phyloP scores from a whole-genome alignment of 2,888 invertebrate genomes.

The Microctonus hyperodae region DNA sequence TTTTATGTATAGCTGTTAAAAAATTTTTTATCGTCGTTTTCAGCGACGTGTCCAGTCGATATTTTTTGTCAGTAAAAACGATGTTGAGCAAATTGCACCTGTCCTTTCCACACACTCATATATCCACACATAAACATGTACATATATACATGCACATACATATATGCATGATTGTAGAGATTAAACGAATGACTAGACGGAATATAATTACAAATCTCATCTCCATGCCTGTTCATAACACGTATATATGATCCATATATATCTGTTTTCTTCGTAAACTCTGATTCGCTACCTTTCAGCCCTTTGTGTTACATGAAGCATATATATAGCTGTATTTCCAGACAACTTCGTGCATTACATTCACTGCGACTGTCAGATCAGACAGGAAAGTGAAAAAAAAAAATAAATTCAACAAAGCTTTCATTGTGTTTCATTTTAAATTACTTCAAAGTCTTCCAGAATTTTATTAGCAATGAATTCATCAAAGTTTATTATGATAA shows the following conservation, averaged over 20 bases:
- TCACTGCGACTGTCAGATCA: background rate
- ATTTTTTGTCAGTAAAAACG: conserved; percentile 60
- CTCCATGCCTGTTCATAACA: background rate
- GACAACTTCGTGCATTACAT: background rate
- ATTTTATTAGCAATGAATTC: background rate
- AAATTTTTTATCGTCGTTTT: conserved; percentile 27
- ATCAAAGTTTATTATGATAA: background rate
- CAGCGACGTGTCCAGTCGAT: conserved; percentile 48
- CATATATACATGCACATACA: background rate
- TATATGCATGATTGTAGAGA: background rate
- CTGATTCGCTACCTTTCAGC: background rate
- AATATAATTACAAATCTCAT: conserved; percentile 9
- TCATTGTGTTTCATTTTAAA: background rate
- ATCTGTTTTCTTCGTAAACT: background rate
- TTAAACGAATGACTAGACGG: conserved; percentile 17
- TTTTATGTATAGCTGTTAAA: conserved; percentile 27
- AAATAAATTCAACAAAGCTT: background rate
- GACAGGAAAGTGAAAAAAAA: background rate
- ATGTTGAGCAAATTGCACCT: conserved; percentile 60
- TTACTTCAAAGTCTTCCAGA: background rate
- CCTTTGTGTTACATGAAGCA: background rate
- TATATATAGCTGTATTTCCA: too few species aligned
- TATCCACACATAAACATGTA: background rate
- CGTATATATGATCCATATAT: background rate
- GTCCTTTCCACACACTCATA: conserved; percentile 47